Evolutionary conservation across 2,797 vertebrate genomes (phyloP), one percentile per base, ranked within the genome.

Genomic region (Tenualosa ilisha): DNA sequence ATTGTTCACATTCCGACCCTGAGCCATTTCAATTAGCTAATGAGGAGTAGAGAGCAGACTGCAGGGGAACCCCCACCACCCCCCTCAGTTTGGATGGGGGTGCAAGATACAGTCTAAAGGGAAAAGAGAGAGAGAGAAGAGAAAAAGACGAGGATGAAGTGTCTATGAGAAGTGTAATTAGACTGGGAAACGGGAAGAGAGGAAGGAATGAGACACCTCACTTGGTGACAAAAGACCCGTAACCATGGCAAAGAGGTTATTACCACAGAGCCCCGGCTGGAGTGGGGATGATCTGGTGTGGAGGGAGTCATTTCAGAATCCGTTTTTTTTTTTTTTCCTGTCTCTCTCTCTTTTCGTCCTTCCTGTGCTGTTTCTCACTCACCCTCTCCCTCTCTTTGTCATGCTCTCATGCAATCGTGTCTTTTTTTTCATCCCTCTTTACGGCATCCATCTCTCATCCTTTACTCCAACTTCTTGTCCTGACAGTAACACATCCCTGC

Each of bases 21-120:
- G 61, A 88, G 87, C 50, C 85, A 83, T 90, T 91, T 92, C 89
- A 92, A 91, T 93, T 92, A 92, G 89, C 86, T 92, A 89, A 91
- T 89, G 88, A 91, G 91, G 63, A 82, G 84, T 81, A 86, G 84
- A 61, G 79, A 83, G 85, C 56, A 82, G 59, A 56, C 24, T 59
- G 54, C 50, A 85, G 68, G 75, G 22, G 24, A 24, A 13, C 61
- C n/a, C 61, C n/a, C 61, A 7, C n/a, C 24, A 31, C 31, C 31
- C 31, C 31, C 31, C 1, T 31, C 22, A 20, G 59, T 63, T 22
- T 22, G 59, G 59, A 20, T 22, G 20, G 59, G 59, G 59, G 59
- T n/a, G 59, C 4, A 63, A 20, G 59, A 63, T 2, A 20, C 20
- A 63, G 59, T 17, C 11, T 54, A 15, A 54, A 15, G 20, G 61